A percentile compares a stretch with the other conserved stretches of the same genome.
phyloP scores from a whole-genome alignment of 2,797 vertebrate species.

The Sebastes baramenuke region DNA sequence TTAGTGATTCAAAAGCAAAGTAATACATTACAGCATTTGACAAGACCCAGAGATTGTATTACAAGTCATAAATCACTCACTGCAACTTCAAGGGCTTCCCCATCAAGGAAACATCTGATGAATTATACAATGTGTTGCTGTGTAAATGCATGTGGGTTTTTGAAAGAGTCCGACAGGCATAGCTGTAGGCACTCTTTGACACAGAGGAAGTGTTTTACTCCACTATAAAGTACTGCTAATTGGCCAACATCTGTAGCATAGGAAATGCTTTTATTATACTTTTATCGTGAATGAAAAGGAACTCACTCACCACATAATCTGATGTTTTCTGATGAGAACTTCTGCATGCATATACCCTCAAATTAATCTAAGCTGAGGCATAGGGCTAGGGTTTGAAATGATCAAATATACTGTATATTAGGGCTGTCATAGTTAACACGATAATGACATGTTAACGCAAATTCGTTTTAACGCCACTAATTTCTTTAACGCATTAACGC shows the following conservation, averaged over 20 bases:
- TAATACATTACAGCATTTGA: constrained; percentile 21
- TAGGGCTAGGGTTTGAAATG: not conserved
- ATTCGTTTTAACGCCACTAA: no score
- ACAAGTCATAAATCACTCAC: constrained; percentile 39
- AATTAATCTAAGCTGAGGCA: not conserved
- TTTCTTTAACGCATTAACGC: no score
- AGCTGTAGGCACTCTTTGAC: constrained; percentile 19
- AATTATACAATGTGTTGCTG: constrained; percentile 42
- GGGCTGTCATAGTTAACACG: no score
- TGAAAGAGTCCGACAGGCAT: constrained; percentile 29
- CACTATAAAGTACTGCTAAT: constrained; percentile 4
- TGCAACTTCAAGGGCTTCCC: constrained; percentile 46
- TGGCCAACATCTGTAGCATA: constrained; percentile 17
- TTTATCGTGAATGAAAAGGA: not conserved
- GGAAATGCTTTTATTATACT: not conserved
- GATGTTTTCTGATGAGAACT: constrained; percentile 16
- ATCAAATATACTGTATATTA: not conserved
- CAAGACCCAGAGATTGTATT: constrained; percentile 20
- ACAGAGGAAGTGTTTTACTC: constrained; percentile 14
- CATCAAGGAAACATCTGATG: constrained; percentile 41
- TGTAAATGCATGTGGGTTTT: constrained; percentile 32
- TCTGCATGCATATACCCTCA: not conserved
- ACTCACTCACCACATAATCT: not conserved
- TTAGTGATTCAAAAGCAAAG: constrained; percentile 21
- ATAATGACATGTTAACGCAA: no score